Evolutionary conservation across 2,797 vertebrate species (phyloP).

Genomic region (Sebastes minor): DNA sequence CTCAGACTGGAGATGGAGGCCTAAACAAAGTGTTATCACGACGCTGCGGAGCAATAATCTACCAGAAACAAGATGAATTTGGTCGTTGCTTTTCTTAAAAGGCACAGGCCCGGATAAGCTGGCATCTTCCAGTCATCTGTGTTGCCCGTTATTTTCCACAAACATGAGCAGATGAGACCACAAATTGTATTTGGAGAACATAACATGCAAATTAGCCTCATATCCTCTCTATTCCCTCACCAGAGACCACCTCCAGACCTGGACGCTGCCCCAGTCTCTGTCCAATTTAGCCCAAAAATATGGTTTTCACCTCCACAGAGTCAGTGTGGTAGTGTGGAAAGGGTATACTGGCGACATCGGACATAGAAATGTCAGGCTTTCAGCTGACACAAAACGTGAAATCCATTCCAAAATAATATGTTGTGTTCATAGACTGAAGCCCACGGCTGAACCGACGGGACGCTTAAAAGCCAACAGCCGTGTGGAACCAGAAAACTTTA

Average conservation of each 20-base stretch:
- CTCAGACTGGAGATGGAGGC: not conserved
- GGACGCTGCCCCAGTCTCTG: slow-evolving; percentile 6
- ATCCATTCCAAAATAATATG: not conserved
- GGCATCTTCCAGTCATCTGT: slow-evolving; percentile 20
- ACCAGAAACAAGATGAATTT: not conserved
- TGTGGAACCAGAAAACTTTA: not conserved
- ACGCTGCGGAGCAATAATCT: not conserved
- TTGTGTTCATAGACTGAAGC: not conserved
- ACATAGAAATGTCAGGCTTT: not conserved
- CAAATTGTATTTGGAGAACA: slow-evolving; percentile 35
- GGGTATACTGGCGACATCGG: not conserved
- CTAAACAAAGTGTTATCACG: not conserved
- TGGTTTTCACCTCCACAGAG: not conserved
- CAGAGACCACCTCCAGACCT: slow-evolving; percentile 20
- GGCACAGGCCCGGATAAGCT: slow-evolving; percentile 12
- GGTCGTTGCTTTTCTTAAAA: not conserved
- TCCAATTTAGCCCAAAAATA: slow-evolving; percentile 16
- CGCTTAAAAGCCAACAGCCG: not conserved
- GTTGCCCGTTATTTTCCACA: slow-evolving; percentile 26
- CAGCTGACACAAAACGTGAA: not conserved
- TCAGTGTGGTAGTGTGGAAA: not conserved
- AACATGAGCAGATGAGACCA: slow-evolving; percentile 45
- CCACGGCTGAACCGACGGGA: not conserved
- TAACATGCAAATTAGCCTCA: slow-evolving; percentile 36
- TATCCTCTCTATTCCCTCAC: not conserved